A percentile compares a stretch with the other conserved stretches of the same genome.
phyloP scores from a whole-genome alignment of 2,797 vertebrate species.

The Danio tinwini region DNA sequence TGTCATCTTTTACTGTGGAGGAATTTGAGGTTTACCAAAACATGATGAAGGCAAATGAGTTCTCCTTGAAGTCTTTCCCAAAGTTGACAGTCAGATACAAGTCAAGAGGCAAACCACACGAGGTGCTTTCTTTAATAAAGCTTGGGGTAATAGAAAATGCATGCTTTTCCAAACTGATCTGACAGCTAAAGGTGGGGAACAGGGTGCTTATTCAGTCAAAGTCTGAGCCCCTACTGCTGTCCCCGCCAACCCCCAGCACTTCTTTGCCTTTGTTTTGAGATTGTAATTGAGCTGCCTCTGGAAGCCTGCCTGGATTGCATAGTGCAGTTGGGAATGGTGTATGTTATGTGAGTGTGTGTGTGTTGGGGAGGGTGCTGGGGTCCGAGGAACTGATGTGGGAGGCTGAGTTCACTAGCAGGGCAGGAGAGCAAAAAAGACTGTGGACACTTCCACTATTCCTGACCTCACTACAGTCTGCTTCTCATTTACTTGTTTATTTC shows the following conservation, averaged over 20 bases:
- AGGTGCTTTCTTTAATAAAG: constrained; percentile 52
- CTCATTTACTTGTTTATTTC: constrained; percentile 68
- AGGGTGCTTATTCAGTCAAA: constrained; percentile 70
- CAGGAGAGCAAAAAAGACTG: constrained; percentile 82
- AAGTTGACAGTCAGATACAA: constrained; percentile 23
- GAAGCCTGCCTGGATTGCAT: constrained; percentile 66
- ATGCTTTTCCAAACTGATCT: constrained; percentile 55
- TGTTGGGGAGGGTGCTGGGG: not conserved
- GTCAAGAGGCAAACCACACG: constrained; percentile 40
- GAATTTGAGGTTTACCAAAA: constrained; percentile 35
- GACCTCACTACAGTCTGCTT: constrained; percentile 56
- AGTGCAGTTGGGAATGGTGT: constrained; percentile 55
- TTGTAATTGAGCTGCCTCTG: constrained; percentile 81
- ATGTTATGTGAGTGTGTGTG: constrained; percentile 37
- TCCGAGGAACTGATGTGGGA: constrained; percentile 50
- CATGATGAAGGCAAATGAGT: not conserved
- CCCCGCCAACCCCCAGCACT: constrained; percentile 69
- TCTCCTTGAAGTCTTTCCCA: constrained; percentile 33
- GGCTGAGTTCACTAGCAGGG: constrained; percentile 86
- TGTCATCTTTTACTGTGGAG: constrained; percentile 20
- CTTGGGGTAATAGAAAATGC: constrained; percentile 48
- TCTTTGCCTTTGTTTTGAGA: constrained; percentile 79
- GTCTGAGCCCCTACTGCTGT: constrained; percentile 56
- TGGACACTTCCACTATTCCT: constrained; percentile 74
- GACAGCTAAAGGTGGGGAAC: constrained; percentile 56